Evolutionary conservation across 2,113 vertebrate genomes (phyloP), one percentile per base, ranked within the genome.

Genomic region (Girardinichthys multiradiatus): DNA sequence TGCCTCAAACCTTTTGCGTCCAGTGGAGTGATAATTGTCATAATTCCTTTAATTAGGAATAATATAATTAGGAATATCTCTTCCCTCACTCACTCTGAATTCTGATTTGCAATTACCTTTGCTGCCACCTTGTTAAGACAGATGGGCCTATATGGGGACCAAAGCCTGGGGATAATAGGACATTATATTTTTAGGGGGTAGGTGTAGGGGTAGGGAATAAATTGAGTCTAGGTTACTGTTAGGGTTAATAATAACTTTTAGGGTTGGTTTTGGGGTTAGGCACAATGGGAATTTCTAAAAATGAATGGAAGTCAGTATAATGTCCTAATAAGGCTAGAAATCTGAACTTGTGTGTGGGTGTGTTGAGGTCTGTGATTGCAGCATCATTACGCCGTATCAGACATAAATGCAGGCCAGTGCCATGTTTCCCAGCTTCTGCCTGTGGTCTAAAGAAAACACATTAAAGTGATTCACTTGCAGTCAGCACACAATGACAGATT

Each of bases 381-480:
- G 73, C 37, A 51, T 84, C 82, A 76, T 83, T 75, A 77, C 71
- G 76, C 60, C 29, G 26, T 76, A 72, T 86, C 63, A 39, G 67
- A 48, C 57, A 69, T 82, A 79, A 79, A n/a, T 79, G 70, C 39
- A 37, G 77, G 62, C 13, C 12, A 30, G 45, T 28, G 42, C 63
- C 19, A 13, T 68, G 69, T 35, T 68, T 68, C 74, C 76, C 68
- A 79, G 65, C 67, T 27, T 42, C 45, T 45, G 70, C 42, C 45
- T 79, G 77, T 11, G 72, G 72, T 83, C 68, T 77, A 83, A 86
- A 77, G 59, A 81, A 84, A 86, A 74, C 74, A 82, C 62, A 82
- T 82, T 76, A 79, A 31, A 73, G 72, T 68, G 70, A 79, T 77
- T 79, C 2, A 81, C 77, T 86, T 83, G 70, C 51, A 83, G 58